phyloP scores from a whole-genome alignment of 35 echinoderm and acorn worm species.

The Ophioderma brevispina region DNA sequence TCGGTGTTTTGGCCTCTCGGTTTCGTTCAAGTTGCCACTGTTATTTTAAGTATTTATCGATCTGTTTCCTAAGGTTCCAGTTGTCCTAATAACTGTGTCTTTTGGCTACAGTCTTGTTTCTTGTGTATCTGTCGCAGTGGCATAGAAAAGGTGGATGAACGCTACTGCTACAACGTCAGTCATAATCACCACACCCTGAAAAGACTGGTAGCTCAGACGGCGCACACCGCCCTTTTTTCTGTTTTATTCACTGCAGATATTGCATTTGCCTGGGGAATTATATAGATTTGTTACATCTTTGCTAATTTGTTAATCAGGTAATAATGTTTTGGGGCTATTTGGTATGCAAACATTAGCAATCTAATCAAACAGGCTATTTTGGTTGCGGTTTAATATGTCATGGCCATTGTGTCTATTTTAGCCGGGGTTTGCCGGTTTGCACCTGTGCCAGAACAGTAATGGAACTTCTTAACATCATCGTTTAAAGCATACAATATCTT shows the following conservation, averaged over 20 bases:
- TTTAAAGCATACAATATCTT: no score
- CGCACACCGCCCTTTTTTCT: no score
- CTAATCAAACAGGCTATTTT: background rate
- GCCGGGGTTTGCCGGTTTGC: no score
- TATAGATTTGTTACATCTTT: background rate
- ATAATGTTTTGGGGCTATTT: background rate
- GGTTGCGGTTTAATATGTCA: background rate
- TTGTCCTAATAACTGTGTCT: background rate
- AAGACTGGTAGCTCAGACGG: no score
- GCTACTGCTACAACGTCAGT: no score
- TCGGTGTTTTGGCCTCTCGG: background rate
- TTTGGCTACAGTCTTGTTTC: background rate
- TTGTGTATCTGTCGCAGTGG: background rate
- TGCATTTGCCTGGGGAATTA: background rate
- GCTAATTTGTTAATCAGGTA: slow-evolving; percentile 1
- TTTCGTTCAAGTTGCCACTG: background rate
- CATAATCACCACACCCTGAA: no score
- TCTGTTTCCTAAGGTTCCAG: background rate
- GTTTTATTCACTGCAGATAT: no score
- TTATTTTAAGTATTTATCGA: background rate
- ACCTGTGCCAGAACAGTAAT: no score
- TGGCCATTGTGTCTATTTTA: background rate
- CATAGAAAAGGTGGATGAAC: no score
- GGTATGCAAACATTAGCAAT: background rate
- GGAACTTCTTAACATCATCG: no score